A percentile compares a stretch with the other conserved stretches of the same genome.
Evolutionary conservation across 2,113 vertebrate species (phyloP).

Genomic region (Centropristis striata): DNA sequence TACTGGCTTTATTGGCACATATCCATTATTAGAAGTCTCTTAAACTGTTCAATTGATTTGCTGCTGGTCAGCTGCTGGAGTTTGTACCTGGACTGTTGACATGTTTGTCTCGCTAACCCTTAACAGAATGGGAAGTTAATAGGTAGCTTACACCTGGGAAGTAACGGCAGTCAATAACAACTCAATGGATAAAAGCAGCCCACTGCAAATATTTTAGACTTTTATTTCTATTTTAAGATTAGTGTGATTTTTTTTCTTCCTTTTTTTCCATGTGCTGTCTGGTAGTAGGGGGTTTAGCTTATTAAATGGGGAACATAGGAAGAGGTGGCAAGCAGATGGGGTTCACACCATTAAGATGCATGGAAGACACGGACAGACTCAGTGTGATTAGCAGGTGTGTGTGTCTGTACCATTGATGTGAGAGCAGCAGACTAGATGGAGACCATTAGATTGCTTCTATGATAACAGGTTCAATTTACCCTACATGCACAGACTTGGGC

Average conservation of each 20-base stretch:
- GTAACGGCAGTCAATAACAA: slow-evolving; percentile 33
- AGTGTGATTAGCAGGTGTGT: slow-evolving; percentile 21
- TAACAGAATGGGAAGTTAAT: slow-evolving; percentile 74
- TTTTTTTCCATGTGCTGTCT: not conserved
- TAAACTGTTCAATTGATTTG: slow-evolving; percentile 50
- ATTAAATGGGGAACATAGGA: slow-evolving; percentile 6
- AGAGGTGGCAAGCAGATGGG: slow-evolving; percentile 16
- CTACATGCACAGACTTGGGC: not conserved
- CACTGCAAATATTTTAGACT: not conserved
- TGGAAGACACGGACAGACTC: not conserved
- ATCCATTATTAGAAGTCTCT: slow-evolving; percentile 29
- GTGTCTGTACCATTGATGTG: slow-evolving; percentile 13
- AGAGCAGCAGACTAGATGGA: not conserved
- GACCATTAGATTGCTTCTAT: slow-evolving; percentile 3
- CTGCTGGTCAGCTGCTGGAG: slow-evolving; percentile 53
- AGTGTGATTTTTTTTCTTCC: not conserved
- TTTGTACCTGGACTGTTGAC: slow-evolving; percentile 74
- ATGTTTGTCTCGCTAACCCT: slow-evolving; percentile 69
- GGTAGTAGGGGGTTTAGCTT: not conserved
- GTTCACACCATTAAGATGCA: slow-evolving; percentile 15
- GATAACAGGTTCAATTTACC: not conserved
- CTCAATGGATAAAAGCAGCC: not conserved
- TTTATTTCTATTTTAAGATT: slow-evolving; percentile 6
- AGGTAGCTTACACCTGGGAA: slow-evolving; percentile 54
- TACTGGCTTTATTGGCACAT: slow-evolving; percentile 33